Base-by-base conservation (phyloP, 2,797 vertebrate species). In the Argya squamiceps region DNA sequence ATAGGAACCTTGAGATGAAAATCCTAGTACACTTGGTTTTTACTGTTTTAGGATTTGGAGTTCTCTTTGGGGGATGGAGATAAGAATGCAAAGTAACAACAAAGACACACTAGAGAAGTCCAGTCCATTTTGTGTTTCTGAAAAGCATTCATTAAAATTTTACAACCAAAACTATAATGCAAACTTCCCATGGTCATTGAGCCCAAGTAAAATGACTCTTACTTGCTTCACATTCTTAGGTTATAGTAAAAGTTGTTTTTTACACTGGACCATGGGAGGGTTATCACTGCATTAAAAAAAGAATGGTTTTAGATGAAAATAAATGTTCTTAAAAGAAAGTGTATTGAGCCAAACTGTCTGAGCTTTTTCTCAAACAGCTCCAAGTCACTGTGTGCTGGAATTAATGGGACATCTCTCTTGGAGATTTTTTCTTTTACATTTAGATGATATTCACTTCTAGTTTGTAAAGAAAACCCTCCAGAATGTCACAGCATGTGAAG, bases 401-500 rank as follows among this genome's bases (percentile, higher is more conserved):
- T 89, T 83, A 89, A 78, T 20, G 39, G 55, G 26, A 69, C 14
- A 56, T 37, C 12, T 69, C 30, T 86, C 30, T 86, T 17, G 9
- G 36, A 78, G 19, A 3, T 14, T 22, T 69, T 88, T 70, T 44
- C 23, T 87, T 64, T 84, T 78, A 41, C 5, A 9, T 85, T 65
- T 81, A 73, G 36, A 58, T 75, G n/a, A 64, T 83, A 58, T 37
- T 70, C 44, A 62, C 43, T 50, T 55, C 69, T 27, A 15, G n/a
- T 62, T 92, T 88, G 62, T 78, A 89, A 85, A 78, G 76, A 85
- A 93, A 86, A 76, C 43, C 36, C 15, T 65, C 43, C 52, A 92
- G 55, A 93, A 94, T 13, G 37, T 90, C 73, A 73, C 44, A 88
- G 79, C 44, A 56, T 82, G 79, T 67, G 59, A 91, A 95, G 79